Conservation (phyloP, 2,888 invertebrate species). For the Rhynchonema sp. region DNA sequence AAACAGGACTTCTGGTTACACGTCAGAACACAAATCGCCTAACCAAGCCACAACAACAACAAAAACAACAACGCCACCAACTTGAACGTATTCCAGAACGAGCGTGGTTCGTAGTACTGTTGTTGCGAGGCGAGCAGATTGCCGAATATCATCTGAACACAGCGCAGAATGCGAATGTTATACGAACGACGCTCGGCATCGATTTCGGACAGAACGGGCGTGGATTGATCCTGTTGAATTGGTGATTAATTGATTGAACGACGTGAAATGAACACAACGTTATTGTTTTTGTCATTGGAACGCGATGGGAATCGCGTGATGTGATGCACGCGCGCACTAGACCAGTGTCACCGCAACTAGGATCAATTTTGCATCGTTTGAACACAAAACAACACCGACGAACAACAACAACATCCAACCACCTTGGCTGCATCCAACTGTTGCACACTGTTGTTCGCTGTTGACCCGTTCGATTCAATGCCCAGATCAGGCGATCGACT, state of each 20-base stretch:
- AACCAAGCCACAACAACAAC: not conserved
- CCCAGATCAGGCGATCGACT: not conserved
- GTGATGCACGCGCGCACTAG: too few species aligned
- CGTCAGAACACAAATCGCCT: not conserved
- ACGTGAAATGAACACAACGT: too few species aligned
- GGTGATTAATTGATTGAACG: too few species aligned
- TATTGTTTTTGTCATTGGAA: too few species aligned
- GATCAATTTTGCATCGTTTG: too few species aligned
- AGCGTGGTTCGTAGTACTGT: slow-evolving; percentile 91
- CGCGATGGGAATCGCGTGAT: too few species aligned
- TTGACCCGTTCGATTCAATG: not conserved
- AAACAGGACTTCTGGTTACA: not conserved
- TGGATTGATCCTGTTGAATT: too few species aligned
- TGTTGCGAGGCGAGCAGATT: slow-evolving; percentile 83
- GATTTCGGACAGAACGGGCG: not conserved
- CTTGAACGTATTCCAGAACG: slow-evolving; percentile 94
- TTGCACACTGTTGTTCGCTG: not conserved
- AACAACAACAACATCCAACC: too few species aligned
- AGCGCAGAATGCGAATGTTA: slow-evolving; percentile 79
- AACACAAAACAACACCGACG: too few species aligned
- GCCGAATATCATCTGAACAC: slow-evolving; percentile 91
- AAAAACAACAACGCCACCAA: slow-evolving; percentile 26
- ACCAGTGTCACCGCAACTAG: too few species aligned
- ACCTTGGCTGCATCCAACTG: not conserved
- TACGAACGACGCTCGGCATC: slow-evolving; percentile 34